phyloP scores from a whole-genome alignment of 1,140 invertebrate genomes.

The Diorhabda carinulata region DNA sequence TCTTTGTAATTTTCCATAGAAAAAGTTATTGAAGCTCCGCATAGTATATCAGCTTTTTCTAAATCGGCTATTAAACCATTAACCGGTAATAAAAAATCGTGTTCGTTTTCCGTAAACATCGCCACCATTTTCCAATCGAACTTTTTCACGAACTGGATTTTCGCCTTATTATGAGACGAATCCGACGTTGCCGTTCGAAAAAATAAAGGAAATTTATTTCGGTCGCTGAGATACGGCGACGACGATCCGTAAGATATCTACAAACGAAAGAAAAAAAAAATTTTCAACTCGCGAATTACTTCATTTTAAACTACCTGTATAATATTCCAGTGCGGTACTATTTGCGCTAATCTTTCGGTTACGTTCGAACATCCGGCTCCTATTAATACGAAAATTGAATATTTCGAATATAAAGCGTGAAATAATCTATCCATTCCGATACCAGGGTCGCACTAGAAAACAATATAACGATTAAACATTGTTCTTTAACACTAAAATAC shows the following conservation, averaged over 20 bases:
- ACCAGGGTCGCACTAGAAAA: constrained; percentile 81
- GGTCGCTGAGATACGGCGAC: constrained; percentile 79
- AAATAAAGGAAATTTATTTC: constrained; percentile 82
- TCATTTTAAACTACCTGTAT: constrained; percentile 62
- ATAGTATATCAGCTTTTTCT: constrained; percentile 79
- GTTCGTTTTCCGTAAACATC: constrained; percentile 79
- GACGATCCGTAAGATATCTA: constrained; percentile 84
- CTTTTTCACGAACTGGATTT: constrained; percentile 76
- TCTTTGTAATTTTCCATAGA: constrained; percentile 52
- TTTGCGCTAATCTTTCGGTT: constrained; percentile 82
- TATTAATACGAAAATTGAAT: constrained; percentile 68
- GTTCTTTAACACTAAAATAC: too few species aligned
- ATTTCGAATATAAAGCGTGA: constrained; percentile 79
- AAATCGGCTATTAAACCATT: constrained; percentile 80
- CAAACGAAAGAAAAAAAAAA: constrained; percentile 14
- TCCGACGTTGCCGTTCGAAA: constrained; percentile 81
- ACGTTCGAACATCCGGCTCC: constrained; percentile 87
- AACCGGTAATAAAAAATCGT: constrained; percentile 78
- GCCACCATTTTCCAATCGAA: constrained; percentile 85
- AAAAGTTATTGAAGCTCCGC: constrained; percentile 78
- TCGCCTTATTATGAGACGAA: constrained; percentile 80
- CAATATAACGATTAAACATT: too few species aligned
- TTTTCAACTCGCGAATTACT: too few species aligned
- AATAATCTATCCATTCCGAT: constrained; percentile 85
- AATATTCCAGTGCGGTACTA: constrained; percentile 88